phyloP scores from a whole-genome alignment of 2,797 vertebrate species.

The Alca torda region DNA sequence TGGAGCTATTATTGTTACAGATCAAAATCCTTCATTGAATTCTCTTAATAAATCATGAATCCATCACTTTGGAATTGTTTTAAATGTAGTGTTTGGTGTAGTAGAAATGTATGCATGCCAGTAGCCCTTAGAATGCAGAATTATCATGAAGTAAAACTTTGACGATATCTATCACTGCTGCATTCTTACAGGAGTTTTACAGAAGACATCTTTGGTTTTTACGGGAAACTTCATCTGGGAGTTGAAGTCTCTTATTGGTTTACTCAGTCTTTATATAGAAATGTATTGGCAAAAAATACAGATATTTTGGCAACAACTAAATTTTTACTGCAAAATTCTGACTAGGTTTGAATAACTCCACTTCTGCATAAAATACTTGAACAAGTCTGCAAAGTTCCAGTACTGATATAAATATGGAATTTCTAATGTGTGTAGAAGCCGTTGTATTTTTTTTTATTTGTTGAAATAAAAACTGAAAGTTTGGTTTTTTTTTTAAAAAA shows the following conservation, averaged over 20 bases:
- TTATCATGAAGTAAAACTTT: not conserved
- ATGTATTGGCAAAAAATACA: not conserved
- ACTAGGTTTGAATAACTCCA: not conserved
- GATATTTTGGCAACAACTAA: not conserved
- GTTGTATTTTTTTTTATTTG: not conserved
- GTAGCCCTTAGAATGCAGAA: not conserved
- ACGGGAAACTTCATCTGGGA: not conserved
- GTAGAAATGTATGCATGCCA: not conserved
- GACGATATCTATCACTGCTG: not conserved
- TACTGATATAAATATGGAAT: not conserved
- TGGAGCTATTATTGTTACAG: not conserved
- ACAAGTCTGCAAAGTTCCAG: not conserved
- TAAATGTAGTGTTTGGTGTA: not conserved
- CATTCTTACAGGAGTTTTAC: not conserved
- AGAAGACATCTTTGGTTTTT: not conserved
- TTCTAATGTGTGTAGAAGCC: not conserved
- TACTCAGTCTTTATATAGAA: not conserved
- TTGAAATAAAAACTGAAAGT: not conserved
- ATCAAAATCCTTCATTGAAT: not conserved
- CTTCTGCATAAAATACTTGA: not conserved
- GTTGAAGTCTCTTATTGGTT: not conserved
- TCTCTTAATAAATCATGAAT: not conserved
- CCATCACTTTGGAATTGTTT: not conserved
- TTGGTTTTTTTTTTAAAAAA: not conserved
- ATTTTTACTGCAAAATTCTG: not conserved